Evolutionary conservation across 2,797 vertebrate species (phyloP), one percentile per base, ranked within the genome.

Genomic region (Galaxias olidus): DNA sequence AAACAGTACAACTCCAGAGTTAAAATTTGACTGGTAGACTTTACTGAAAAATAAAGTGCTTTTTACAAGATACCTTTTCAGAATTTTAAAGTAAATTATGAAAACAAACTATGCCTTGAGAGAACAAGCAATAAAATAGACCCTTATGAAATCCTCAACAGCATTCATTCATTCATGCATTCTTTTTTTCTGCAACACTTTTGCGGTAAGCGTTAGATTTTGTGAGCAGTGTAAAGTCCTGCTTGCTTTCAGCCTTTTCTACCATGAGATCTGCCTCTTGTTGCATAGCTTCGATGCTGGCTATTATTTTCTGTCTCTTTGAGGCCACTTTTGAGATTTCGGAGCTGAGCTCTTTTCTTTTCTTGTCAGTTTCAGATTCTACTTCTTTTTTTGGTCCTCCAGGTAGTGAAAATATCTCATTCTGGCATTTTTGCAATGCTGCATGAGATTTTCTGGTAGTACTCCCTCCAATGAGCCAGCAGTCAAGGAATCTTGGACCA

Each of bases 201-300:
- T 62, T 63, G 41, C 45, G 54, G 51, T 42, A 63, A n/a, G 53
- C 66, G 57, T 69, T 56, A 20, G 60, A 63, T 57, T 63, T 56
- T 48, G 66, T 56, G 30, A 69, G 43, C 10, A 63, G 57, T n/a
- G 57, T n/a, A 18, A 51, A 69, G 52, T 55, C 47, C 8, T 63
- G 48, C 41, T 69, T 69, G 48, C 20, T 56, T 19, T 63, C 46
- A 57, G 51, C 59, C 46, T 15, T 57, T 7, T 44, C 8, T 30
- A 18, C 60, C 53, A 69, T 63, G 56, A 54, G n/a, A 10, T 69
- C 61, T 50, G 67, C 51, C 53, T 69, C 60, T 55, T 55, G 61
- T 44, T 68, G 13, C 44, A 63, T 63, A 4, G 4, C 44, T 18
- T 70, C 46, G 30, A 14, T 64, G 54, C 51, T 63, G 19, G 42